Evolutionary conservation across 1,140 invertebrate genomes (phyloP), one percentile per base, ranked within the genome.

Genomic region (Megalopta genalis): DNA sequence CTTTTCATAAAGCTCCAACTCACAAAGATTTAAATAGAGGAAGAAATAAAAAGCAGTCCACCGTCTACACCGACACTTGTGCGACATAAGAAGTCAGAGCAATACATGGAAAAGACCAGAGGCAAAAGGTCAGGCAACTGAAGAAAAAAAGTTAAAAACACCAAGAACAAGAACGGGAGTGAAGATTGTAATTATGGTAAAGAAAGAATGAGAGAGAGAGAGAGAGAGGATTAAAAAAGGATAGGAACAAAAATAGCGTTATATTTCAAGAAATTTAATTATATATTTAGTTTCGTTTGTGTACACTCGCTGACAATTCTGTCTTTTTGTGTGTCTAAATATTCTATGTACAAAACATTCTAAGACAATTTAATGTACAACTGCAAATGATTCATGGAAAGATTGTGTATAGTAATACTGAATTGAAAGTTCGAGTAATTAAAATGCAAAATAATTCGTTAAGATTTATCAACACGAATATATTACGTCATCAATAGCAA

Each of bases 381-480:
- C 52, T 77, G 46, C 12, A 10, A n/a, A n/a, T n/a, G n/a, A n/a
- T n/a, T n/a, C n/a, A n/a, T n/a, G n/a, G n/a, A 16, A 52, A 70
- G 46, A 63, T 18, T 3, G 63, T 23, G 46, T 63, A 25, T n/a
- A 54, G 18, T 71, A 63, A 6, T 27, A 60, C 27, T 65, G 32
- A 10, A 77, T 42, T 52, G 37, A 23, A 37, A 23, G 14, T 52
- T 71, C 39, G 4, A 32, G 10, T 16, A 21, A 76, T 60, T 46
- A 37, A n/a, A 63, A 64, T 65, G 49, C 25, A 77, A 63, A 69
- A 25, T 67, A 73, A 76, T 46, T 46, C 59, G 27, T 39, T 62
- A 46, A 80, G 76, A 46, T 57, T 67, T 68, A 25, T 69, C 46
- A 54, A 69, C 52, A 32, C 27, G 23, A 71, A 67, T 59, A 5